Base-by-base conservation (phyloP, 2,797 vertebrate genomes). In the Aulostomus chinensis region DNA sequence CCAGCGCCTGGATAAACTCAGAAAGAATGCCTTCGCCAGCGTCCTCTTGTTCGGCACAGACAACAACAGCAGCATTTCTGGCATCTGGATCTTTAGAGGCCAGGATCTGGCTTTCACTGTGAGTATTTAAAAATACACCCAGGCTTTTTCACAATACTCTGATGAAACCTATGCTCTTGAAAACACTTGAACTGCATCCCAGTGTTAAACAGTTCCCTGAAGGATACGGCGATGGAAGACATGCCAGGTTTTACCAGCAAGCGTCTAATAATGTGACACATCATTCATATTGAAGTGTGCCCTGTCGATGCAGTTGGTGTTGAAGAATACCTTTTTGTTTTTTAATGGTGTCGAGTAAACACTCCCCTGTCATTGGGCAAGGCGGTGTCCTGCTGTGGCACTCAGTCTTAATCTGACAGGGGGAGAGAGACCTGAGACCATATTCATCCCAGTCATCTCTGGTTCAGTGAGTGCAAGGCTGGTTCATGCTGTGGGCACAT, bases 21-120 rank as follows among this genome's bases (percentile, higher is more conserved):
- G 95, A 59, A 98, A 97, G 85, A 96, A 93, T 2, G 94, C 92
- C 50, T 97, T 98, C 3, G 93, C 92, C 55, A 97, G 95, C 1
- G 92, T 94, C 63, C 84, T 94, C 73, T 86, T 97, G 64, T 97
- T 95, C 5, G 95, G 94, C 36, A 72, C 68, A 16, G 91, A 93
- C 87, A 94, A 95, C 0, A 76, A 89, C 83, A 93, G 94, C 85
- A 78, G 73, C 56, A 96, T 97, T 81, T 96, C 95, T 15, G 94
- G 94, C 3, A 73, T 96, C 73, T 96, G 94, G 95, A 58, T 96
- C 60, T 95, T 95, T 86, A 93, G 95, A 54, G 95, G 95, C 48
- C 94, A 97, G 28, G 92, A 96, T 0, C 84, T 97, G 35, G 94
- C 91, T 16, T 97, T 97, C 68, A 63, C 88, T 69, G 94, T 93